Percentiles rank a stretch among this genome's conserved stretches.
Evolutionary conservation across 1,140 invertebrate genomes (phyloP).

Genomic region (Dolichoris vasculosae): DNA sequence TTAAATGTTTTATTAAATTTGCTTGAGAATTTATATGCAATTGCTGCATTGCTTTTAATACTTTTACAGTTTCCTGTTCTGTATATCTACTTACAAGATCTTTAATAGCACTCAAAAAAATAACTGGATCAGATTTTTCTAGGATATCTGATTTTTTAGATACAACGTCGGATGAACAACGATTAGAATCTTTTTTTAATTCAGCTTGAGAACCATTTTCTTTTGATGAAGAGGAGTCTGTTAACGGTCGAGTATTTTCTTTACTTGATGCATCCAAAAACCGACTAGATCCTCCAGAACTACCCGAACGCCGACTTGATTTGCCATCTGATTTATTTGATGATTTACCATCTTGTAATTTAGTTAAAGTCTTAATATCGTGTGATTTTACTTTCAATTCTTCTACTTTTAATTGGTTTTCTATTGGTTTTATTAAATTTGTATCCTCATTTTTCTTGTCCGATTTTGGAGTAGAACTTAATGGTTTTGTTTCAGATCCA

Average conservation of each 20-base stretch:
- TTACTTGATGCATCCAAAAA: constrained; percentile 65
- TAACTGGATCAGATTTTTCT: constrained; percentile 59
- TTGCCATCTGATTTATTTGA: constrained; percentile 56
- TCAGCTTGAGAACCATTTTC: constrained; percentile 54
- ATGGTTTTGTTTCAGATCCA: constrained; percentile 32
- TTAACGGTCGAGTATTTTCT: constrained; percentile 64
- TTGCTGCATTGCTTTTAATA: constrained; percentile 63
- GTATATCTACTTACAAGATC: constrained; percentile 63
- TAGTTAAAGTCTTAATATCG: constrained; percentile 47
- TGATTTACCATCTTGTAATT: constrained; percentile 40
- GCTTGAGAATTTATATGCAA: constrained; percentile 66
- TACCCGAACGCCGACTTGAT: constrained; percentile 54
- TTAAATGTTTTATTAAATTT: constrained; percentile 64
- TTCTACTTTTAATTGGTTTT: constrained; percentile 56
- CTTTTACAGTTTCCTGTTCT: constrained; percentile 65
- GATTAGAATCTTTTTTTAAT: constrained; percentile 46
- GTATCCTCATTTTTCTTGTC: constrained; percentile 56
- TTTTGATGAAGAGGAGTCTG: constrained; percentile 54
- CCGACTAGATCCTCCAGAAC: constrained; percentile 57
- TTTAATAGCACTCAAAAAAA: constrained; percentile 63
- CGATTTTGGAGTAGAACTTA: constrained; percentile 52
- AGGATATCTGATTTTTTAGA: constrained; percentile 53
- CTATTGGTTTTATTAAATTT: constrained; percentile 52
- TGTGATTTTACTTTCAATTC: constrained; percentile 54
- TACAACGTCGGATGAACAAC: constrained; percentile 37